Percentiles rank a stretch among this genome's conserved stretches.
Evolutionary conservation across 2,797 vertebrate genomes (phyloP).

Genomic region (Myioborus melanocephalus): DNA sequence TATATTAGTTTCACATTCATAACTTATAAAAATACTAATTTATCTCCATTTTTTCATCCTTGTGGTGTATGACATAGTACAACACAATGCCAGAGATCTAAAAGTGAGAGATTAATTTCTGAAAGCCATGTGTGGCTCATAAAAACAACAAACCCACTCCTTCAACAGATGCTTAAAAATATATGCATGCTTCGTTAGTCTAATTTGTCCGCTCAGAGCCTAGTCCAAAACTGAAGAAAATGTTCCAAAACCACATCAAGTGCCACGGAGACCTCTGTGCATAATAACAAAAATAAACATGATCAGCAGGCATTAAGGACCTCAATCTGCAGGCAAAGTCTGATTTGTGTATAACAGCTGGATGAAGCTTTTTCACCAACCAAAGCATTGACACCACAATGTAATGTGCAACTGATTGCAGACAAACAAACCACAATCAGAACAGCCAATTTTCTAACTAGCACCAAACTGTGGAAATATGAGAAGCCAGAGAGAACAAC

Average conservation of each 20-base stretch:
- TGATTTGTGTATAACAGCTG: slow-evolving; percentile 54
- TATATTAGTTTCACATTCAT: not conserved
- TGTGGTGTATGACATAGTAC: not conserved
- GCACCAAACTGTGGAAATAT: slow-evolving; percentile 24
- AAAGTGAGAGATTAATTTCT: not conserved
- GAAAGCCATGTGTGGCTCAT: not conserved
- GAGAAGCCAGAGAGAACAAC: slow-evolving; percentile 38
- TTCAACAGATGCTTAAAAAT: slow-evolving; percentile 38
- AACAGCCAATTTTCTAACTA: slow-evolving; percentile 34
- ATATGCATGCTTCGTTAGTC: not conserved
- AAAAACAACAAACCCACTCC: not conserved
- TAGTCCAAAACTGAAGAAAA: slow-evolving; percentile 41
- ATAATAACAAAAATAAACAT: slow-evolving; percentile 71
- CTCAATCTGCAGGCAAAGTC: slow-evolving; percentile 61
- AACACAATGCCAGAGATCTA: not conserved
- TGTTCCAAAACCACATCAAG: slow-evolving; percentile 72
- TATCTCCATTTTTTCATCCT: not conserved
- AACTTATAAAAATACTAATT: not conserved
- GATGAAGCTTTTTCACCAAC: slow-evolving; percentile 37
- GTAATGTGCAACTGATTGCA: slow-evolving; percentile 32
- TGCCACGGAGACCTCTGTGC: not conserved
- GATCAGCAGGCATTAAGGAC: slow-evolving; percentile 62
- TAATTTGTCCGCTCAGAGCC: slow-evolving; percentile 17
- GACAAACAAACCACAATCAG: slow-evolving; percentile 57
- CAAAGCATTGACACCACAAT: slow-evolving; percentile 33